Evolutionary conservation across 2,888 invertebrate genomes (phyloP).

Genomic region (Agriopis aurantiaria): DNA sequence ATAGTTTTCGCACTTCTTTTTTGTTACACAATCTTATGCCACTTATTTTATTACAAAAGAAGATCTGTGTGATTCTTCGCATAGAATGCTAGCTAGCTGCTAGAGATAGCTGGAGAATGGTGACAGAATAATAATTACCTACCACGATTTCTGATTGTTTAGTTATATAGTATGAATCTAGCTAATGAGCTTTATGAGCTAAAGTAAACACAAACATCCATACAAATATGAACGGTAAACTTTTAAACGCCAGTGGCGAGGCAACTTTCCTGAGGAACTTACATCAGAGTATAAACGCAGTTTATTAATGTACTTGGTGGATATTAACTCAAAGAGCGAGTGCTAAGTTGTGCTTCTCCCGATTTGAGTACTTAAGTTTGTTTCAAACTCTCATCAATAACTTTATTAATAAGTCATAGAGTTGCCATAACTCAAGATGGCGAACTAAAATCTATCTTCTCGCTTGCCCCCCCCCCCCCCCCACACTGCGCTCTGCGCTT

Average conservation of each 20-base stretch:
- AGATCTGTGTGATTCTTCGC: too few relatives aligned
- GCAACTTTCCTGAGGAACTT: background rate
- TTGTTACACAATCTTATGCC: too few relatives aligned
- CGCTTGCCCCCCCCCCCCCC: too few relatives aligned
- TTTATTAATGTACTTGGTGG: background rate
- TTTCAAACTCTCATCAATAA: background rate
- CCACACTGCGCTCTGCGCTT: too few relatives aligned
- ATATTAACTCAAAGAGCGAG: background rate
- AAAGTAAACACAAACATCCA: too few relatives aligned
- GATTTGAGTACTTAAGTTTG: background rate
- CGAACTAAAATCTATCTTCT: background rate
- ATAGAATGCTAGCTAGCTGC: too few relatives aligned
- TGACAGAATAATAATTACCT: too few relatives aligned
- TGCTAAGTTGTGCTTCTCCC: background rate
- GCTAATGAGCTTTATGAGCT: too few relatives aligned
- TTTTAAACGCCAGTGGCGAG: background rate
- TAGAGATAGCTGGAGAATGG: too few relatives aligned
- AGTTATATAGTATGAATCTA: too few relatives aligned
- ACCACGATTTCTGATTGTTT: too few relatives aligned
- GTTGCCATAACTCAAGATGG: background rate
- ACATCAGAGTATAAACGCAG: background rate
- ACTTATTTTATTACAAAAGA: too few relatives aligned
- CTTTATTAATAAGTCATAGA: background rate
- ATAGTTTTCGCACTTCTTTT: background rate
- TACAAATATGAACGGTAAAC: conserved; percentile 4